A percentile compares a stretch with the other conserved stretches of the same genome.
Conservation (phyloP, 2,888 invertebrate species). For the Bedellia somnulentella region DNA sequence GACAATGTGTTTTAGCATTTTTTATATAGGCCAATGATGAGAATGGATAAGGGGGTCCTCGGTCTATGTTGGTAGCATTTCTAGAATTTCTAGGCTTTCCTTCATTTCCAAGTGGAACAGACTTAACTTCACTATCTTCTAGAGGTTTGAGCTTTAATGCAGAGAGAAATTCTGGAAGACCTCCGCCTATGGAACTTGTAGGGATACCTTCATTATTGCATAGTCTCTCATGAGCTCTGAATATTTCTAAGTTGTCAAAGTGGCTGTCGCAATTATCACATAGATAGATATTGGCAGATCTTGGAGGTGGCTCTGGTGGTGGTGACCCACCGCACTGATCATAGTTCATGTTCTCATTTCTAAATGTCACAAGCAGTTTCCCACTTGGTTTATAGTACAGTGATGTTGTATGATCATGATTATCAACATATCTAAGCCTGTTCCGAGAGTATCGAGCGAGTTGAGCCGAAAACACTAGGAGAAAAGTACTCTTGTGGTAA, state of each 20-base stretch:
- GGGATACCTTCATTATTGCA: conserved; percentile 32
- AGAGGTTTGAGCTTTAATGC: conserved; percentile 33
- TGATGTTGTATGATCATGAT: conserved; percentile 73
- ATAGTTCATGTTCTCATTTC: conserved; percentile 72
- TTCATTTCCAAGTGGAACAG: conserved; percentile 15
- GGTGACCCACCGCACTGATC: conserved; percentile 26
- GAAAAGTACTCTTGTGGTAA: conserved; percentile 70
- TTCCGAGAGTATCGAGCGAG: conserved; percentile 66
- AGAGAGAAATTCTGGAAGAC: conserved; percentile 36
- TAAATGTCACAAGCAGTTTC: conserved; percentile 71
- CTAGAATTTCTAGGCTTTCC: conserved; percentile 27
- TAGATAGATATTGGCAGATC: conserved; percentile 69
- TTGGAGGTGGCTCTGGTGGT: conserved; percentile 49
- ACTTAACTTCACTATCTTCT: conserved; percentile 13
- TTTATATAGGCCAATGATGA: conserved; percentile 46
- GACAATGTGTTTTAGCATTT: conserved; percentile 29
- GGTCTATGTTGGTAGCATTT: conserved; percentile 30
- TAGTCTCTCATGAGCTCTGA: conserved; percentile 45
- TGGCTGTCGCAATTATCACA: conserved; percentile 78
- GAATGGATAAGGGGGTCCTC: conserved; percentile 49
- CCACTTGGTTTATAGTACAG: conserved; percentile 67
- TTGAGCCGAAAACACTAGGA: conserved; percentile 71
- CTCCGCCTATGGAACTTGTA: conserved; percentile 22
- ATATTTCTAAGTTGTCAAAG: conserved; percentile 53
- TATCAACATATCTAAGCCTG: conserved; percentile 69